Conservation (phyloP, 37 sponge, comb jelly and placozoan genomes). For the Halisarca cf. caerulea region DNA sequence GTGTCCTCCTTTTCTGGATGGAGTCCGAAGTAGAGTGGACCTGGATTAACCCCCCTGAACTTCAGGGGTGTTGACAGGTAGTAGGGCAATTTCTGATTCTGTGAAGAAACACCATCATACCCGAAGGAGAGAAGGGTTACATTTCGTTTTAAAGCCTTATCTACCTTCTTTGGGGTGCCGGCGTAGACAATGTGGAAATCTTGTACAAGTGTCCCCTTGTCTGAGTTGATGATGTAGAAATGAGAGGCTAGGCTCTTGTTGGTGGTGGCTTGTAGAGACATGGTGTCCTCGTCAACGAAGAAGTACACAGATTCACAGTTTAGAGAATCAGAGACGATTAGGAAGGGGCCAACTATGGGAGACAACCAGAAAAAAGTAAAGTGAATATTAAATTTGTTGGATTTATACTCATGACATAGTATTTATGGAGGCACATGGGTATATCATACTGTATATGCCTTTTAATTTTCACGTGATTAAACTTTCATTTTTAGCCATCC, state of each 20-base stretch:
- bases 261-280: conserved; percentile 7
- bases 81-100: conserved; percentile 20
- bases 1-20: conserved; percentile 18
- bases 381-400: too few relatives aligned
- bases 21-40: conserved; percentile 39
- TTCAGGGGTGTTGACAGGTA: conserved; percentile 44
- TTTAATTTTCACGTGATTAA: too few relatives aligned
- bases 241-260: background rate
- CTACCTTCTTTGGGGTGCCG: background rate
- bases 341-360: conserved; percentile 26
- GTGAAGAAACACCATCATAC: background rate
- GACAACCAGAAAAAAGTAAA: background rate
- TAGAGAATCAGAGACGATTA: background rate
- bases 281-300: conserved; percentile 7
- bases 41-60: conserved; percentile 19
- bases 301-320: conserved; percentile 14
- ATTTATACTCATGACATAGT: too few relatives aligned
- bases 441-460: too few relatives aligned
- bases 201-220: background rate
- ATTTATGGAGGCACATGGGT: too few relatives aligned
- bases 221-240: conserved; percentile 25
- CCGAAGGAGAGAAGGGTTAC: background rate
- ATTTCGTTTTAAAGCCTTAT: background rate
- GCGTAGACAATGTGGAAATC: conserved; percentile 41
- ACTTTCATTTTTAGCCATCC: too few relatives aligned